Evolutionary conservation across 2,888 invertebrate genomes (phyloP), one percentile per base, ranked within the genome.

Genomic region (Acrobeloides nanus): DNA sequence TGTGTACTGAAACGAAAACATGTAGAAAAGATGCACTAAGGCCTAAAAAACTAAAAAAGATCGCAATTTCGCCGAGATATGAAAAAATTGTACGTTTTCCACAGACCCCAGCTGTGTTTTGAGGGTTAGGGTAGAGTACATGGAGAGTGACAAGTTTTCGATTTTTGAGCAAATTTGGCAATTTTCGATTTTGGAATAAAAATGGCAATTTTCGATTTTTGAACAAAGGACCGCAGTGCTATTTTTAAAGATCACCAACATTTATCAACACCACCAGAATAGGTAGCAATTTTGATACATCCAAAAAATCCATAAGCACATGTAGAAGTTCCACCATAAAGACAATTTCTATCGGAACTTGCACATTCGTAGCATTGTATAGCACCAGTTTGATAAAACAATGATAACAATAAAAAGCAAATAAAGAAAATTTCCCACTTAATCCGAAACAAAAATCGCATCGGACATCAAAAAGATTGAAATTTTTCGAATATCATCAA

Each of bases 241-340:
- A 4, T 23, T 38, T 23, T 23, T 10, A 6, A n/a, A n/a, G n/a
- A 1, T 8, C 24, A 58, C 54, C 48, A 23, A 54, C 57, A 35
- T 41, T 57, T 55, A 33, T 58, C 57, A 17, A 55, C 57, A 6
- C 57, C 57, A 12, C 56, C 57, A 4, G 48, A 59, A 39, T 53
- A 55, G n/a, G 44, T 38, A 8, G 53, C 47, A 27, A 57, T 38
- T 21, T 58, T 53, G 35, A 55, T 45, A 27, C 57, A 60, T 4
- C 60, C 60, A 25, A 60, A 60, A 29, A 60, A 48, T 23, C 60
- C 60, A 39, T 59, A 60, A 24, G 41, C 44, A 40, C 60, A 60
- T 8, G 45, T n/a, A 32, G 41, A 38, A 20, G 40, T 51, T 3
- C 50, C 51, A 8, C 32, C 39, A 21, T 50, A 50, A n/a, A n/a